phyloP scores from a whole-genome alignment of 2,888 invertebrate species.

The Xestia ashworthii region DNA sequence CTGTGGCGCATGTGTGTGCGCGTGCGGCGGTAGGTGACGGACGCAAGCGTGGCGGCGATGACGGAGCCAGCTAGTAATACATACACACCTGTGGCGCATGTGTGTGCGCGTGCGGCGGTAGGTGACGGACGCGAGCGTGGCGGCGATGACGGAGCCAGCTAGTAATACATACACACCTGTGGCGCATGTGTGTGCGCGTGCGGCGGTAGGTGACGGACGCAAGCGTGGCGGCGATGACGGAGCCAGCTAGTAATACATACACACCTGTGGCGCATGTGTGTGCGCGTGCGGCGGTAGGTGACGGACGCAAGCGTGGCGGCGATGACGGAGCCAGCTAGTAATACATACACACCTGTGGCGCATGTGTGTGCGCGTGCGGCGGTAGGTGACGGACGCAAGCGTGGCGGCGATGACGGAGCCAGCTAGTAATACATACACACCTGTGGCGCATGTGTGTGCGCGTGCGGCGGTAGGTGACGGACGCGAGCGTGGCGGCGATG shows the following conservation, averaged over 20 bases:
- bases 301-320: too few species aligned
- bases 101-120: slow-evolving; percentile 71
- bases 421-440: background rate
- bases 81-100: slow-evolving; percentile 62
- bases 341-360: slow-evolving; percentile 28
- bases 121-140: slow-evolving; percentile 84
- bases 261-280: slow-evolving; percentile 64
- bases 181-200: slow-evolving; percentile 30
- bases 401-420: too few species aligned
- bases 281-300: slow-evolving; percentile 66
- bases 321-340: too few species aligned
- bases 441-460: slow-evolving; percentile 61
- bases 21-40: slow-evolving; percentile 76
- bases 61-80: slow-evolving; percentile 74
- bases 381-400: slow-evolving; percentile 58
- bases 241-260: slow-evolving; percentile 63
- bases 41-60: slow-evolving; percentile 86
- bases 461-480: slow-evolving; percentile 78
- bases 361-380: slow-evolving; percentile 64
- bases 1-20: slow-evolving; percentile 46
- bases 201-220: slow-evolving; percentile 82
- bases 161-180: slow-evolving; percentile 61
- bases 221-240: slow-evolving; percentile 86
- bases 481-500: slow-evolving; percentile 87
- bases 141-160: slow-evolving; percentile 83